Conservation (phyloP, 35 echinoderm and acorn worm species). For the Amphiura filiformis region DNA sequence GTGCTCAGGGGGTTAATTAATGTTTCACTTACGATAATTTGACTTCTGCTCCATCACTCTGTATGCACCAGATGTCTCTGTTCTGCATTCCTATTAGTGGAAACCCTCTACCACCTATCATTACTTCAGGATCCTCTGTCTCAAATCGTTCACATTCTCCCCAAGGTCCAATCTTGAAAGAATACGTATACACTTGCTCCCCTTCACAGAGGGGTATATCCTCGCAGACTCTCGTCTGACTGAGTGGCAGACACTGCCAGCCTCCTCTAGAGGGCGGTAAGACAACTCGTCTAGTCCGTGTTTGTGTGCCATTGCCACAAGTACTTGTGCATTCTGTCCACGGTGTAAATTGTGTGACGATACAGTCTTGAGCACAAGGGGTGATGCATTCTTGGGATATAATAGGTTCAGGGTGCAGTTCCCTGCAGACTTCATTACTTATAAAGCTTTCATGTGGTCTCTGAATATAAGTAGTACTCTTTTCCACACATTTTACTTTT, state of each 20-base stretch:
- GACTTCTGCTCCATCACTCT: slow-evolving; percentile 70
- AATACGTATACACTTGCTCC: slow-evolving; percentile 46
- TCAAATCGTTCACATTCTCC: slow-evolving; percentile 36
- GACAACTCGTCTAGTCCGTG: slow-evolving; percentile 56
- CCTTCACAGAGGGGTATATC: slow-evolving; percentile 22
- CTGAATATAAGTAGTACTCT: slow-evolving; percentile 54
- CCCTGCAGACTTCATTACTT: slow-evolving; percentile 64
- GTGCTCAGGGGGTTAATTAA: too few species aligned
- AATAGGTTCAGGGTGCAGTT: slow-evolving; percentile 60
- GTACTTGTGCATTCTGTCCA: slow-evolving; percentile 83
- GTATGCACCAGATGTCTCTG: slow-evolving; percentile 56
- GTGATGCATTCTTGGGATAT: slow-evolving; percentile 59
- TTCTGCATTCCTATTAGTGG: slow-evolving; percentile 54
- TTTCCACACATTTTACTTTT: slow-evolving; percentile 75
- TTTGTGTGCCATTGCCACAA: slow-evolving; percentile 97
- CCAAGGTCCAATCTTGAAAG: slow-evolving; percentile 67
- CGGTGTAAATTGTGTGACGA: slow-evolving; percentile 61
- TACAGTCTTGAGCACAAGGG: slow-evolving; percentile 86
- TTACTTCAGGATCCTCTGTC: not conserved
- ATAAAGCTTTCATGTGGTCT: slow-evolving; percentile 46
- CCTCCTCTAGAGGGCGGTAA: slow-evolving; percentile 62
- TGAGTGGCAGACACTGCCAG: slow-evolving; percentile 52
- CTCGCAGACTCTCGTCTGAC: slow-evolving; percentile 57
- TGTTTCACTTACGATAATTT: too few species aligned
- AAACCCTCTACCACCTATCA: not conserved